Evolutionary conservation across 2,888 invertebrate species (phyloP).

Genomic region (Parochlus steinenii): DNA sequence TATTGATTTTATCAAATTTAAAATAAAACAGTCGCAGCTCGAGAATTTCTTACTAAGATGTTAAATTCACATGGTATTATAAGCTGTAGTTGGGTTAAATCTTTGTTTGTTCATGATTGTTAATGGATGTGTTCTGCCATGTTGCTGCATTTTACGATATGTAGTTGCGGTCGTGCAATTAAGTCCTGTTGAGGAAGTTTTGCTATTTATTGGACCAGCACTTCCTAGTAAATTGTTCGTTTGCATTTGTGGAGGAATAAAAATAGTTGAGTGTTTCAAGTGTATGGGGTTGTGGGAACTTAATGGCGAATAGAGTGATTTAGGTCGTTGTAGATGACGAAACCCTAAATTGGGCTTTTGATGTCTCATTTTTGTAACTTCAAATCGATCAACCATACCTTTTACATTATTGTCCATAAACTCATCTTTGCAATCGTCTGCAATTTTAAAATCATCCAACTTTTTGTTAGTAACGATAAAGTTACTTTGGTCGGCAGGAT

Average conservation of each 20-base stretch:
- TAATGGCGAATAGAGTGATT: constrained; percentile 8
- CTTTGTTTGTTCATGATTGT: constrained; percentile 60
- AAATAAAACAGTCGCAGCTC: too few relatives aligned
- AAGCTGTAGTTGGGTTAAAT: constrained; percentile 52
- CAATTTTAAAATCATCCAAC: constrained; percentile 12
- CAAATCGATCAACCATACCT: constrained; percentile 60
- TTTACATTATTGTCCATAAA: constrained; percentile 53
- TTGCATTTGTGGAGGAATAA: constrained; percentile 24
- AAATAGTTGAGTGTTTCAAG: constrained; percentile 21
- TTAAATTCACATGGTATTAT: constrained; percentile 66
- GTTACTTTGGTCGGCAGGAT: background rate
- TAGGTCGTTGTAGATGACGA: constrained; percentile 10
- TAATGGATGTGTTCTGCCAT: constrained; percentile 83
- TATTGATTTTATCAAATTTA: too few relatives aligned
- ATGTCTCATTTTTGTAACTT: constrained; percentile 24
- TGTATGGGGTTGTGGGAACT: constrained; percentile 17
- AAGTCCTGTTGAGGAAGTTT: constrained; percentile 20
- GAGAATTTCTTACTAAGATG: too few relatives aligned
- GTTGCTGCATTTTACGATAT: constrained; percentile 53
- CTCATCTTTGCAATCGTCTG: constrained; percentile 21
- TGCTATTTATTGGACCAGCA: constrained; percentile 15
- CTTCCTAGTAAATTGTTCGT: constrained; percentile 18
- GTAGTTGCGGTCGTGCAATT: constrained; percentile 24
- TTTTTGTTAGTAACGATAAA: constrained; percentile 4
- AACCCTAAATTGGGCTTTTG: constrained; percentile 5